Conservation (phyloP, 1,140 invertebrate genomes). For the Centruroides vittatus region DNA sequence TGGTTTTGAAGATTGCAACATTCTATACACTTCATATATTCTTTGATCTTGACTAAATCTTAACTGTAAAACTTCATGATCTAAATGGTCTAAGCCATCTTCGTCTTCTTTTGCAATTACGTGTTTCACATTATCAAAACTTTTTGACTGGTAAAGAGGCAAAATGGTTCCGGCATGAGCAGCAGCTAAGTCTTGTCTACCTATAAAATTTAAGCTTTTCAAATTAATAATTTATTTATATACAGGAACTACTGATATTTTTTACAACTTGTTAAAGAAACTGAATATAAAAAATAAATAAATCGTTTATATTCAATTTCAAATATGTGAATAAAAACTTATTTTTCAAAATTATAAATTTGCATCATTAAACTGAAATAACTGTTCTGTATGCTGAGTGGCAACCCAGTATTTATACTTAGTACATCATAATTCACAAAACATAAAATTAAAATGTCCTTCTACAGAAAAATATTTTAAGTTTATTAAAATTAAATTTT, state of each 20-base stretch:
- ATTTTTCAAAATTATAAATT: too few species aligned
- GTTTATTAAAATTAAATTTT: not conserved
- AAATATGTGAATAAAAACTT: not conserved
- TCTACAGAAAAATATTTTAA: too few species aligned
- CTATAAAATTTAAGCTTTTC: constrained; percentile 16
- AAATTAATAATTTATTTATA: not conserved
- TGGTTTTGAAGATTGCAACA: constrained; percentile 77
- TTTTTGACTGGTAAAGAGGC: not conserved
- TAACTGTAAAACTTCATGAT: constrained; percentile 34
- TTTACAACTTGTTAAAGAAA: not conserved
- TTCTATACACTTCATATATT: constrained; percentile 63
- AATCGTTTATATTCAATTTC: not conserved
- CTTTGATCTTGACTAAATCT: constrained; percentile 52
- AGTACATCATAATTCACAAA: too few species aligned
- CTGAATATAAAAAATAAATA: not conserved
- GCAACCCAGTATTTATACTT: too few species aligned
- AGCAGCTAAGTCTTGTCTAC: constrained; percentile 29
- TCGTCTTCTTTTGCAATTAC: constrained; percentile 33
- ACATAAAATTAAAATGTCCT: too few species aligned
- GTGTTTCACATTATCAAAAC: not conserved
- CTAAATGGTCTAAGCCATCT: constrained; percentile 50
- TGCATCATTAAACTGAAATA: too few species aligned
- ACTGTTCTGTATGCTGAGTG: too few species aligned
- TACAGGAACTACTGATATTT: not conserved
- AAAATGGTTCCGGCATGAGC: not conserved